phyloP scores from a whole-genome alignment of 2,797 vertebrate species.

The Sebastes paucispinis region DNA sequence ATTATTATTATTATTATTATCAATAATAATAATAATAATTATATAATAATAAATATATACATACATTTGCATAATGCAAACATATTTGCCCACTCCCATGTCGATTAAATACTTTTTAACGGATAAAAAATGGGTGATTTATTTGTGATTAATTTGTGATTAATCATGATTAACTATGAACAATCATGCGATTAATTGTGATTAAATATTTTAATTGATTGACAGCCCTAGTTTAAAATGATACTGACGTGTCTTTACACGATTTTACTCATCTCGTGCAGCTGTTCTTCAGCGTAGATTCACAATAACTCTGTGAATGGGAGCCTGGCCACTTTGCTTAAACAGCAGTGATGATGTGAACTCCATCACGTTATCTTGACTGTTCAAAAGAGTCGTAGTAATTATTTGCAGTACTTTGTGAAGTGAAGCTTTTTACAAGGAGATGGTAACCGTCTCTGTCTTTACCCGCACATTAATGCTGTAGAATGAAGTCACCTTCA shows the following conservation, averaged over 20 bases:
- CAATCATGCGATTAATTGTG: too few relatives aligned
- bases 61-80: too few relatives aligned
- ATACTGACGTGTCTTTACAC: not conserved
- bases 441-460: not conserved
- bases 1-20: too few relatives aligned
- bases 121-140: too few relatives aligned
- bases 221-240: not conserved
- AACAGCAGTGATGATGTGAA: not conserved
- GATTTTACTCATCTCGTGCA: not conserved
- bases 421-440: not conserved
- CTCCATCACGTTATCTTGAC: not conserved
- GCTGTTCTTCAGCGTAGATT: not conserved
- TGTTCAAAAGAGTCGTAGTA: not conserved
- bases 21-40: too few relatives aligned
- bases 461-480: not conserved
- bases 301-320: not conserved
- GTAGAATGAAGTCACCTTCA: not conserved
- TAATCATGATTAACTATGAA: too few relatives aligned
- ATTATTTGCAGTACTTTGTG: not conserved
- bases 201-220: too few relatives aligned
- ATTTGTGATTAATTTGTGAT: too few relatives aligned
- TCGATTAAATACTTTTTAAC: too few relatives aligned
- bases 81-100: too few relatives aligned
- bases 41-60: too few relatives aligned
- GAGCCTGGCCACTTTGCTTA: not conserved